phyloP scores from a whole-genome alignment of 2,113 vertebrate genomes.

The Brachypodius melanocephalos region DNA sequence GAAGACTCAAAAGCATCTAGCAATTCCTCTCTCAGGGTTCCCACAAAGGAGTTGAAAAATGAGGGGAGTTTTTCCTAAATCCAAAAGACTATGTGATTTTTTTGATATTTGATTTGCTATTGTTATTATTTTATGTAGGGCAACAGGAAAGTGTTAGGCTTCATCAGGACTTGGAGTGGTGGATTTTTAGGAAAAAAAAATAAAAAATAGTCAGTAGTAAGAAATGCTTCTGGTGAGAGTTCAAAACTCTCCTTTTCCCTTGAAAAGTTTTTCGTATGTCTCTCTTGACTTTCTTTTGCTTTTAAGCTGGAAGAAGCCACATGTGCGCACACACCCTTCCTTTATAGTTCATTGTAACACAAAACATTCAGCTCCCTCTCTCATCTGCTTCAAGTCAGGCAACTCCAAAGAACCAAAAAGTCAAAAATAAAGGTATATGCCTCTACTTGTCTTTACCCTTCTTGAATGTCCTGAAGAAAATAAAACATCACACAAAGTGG shows the following conservation, averaged over 20 bases:
- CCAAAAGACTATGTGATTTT: not conserved
- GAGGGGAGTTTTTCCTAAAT: fast-evolving
- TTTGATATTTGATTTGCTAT: not conserved
- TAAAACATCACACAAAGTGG: not conserved
- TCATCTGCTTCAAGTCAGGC: not conserved
- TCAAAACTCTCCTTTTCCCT: not conserved
- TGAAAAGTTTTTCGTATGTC: not conserved
- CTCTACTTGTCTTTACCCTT: not conserved
- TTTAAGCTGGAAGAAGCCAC: not conserved
- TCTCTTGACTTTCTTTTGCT: not conserved
- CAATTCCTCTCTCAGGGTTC: not conserved
- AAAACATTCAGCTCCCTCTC: not conserved
- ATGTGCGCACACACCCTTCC: not conserved
- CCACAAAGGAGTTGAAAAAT: not conserved
- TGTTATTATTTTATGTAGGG: not conserved
- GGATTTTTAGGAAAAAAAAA: not conserved
- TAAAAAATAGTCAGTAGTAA: not conserved
- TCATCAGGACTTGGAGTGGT: not conserved
- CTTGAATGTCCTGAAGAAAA: not conserved
- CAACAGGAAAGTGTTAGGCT: not conserved
- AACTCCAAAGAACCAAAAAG: not conserved
- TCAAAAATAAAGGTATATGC: not conserved
- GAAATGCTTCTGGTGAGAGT: not conserved
- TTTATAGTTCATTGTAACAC: not conserved
- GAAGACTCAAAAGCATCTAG: not conserved